A percentile compares a stretch with the other conserved stretches of the same genome.
Conservation (phyloP, 2,797 vertebrate genomes). For the Enteromius mattozi region DNA sequence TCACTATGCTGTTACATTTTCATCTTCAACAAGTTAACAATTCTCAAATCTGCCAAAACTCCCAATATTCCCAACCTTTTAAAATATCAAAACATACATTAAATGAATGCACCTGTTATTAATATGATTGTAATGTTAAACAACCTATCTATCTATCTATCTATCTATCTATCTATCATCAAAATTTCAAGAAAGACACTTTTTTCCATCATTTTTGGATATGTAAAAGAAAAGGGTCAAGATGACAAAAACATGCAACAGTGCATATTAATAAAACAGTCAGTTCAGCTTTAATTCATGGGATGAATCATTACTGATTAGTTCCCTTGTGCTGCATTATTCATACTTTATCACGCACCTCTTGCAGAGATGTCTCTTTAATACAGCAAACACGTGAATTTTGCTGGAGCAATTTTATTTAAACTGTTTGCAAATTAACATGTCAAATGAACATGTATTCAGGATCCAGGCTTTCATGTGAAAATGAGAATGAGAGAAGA, state of each 20-base stretch:
- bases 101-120: background rate
- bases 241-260: background rate
- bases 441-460: conserved; percentile 47
- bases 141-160: too few species aligned
- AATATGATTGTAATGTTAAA: too few species aligned
- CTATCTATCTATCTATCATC: background rate
- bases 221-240: background rate
- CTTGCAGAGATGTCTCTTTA: conserved; percentile 5
- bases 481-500: conserved; percentile 47
- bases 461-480: conserved; percentile 40
- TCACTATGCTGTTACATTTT: conserved; percentile 37
- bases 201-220: background rate
- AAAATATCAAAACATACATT: background rate
- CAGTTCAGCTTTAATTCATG: background rate
- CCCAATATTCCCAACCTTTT: background rate
- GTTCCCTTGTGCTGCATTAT: conserved; percentile 11
- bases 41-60: background rate
- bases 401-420: conserved; percentile 6
- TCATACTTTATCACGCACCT: conserved; percentile 4
- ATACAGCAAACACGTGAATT: background rate
- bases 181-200: background rate
- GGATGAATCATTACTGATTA: background rate
- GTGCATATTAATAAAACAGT: conserved; percentile 10
- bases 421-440: conserved; percentile 22
- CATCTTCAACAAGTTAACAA: background rate